phyloP scores from a whole-genome alignment of 2,113 vertebrate genomes.

The Saimiri boliviensis region DNA sequence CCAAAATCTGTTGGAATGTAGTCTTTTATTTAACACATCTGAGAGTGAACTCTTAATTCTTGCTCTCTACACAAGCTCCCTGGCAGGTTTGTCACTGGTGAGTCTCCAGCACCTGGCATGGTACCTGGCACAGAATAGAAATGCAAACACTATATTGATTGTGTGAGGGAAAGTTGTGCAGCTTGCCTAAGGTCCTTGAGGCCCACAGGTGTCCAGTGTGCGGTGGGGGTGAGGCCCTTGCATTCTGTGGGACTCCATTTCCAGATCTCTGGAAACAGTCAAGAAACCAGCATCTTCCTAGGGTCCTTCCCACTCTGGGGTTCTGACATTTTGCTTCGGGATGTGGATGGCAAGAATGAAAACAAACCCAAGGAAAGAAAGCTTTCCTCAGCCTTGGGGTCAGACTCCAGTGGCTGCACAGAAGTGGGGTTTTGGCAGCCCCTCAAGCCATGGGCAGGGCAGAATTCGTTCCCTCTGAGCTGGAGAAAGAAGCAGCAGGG shows the following conservation, averaged over 20 bases:
- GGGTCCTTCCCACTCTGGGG: not conserved
- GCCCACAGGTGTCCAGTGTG: not conserved
- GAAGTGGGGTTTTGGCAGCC: not conserved
- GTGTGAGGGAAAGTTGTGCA: not conserved
- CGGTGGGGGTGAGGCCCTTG: not conserved
- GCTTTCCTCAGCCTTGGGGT: not conserved
- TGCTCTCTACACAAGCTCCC: not conserved
- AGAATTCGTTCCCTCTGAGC: not conserved
- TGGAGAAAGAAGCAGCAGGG: not conserved
- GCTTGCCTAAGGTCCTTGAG: not conserved
- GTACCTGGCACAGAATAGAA: not conserved
- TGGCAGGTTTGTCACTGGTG: not conserved
- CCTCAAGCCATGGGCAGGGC: not conserved
- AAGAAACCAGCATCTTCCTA: not conserved
- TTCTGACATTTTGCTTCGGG: not conserved
- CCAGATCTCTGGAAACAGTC: not conserved
- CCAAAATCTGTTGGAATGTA: not conserved
- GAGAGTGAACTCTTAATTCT: not conserved
- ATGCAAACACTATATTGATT: not conserved
- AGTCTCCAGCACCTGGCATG: not conserved
- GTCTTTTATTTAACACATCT: not conserved
- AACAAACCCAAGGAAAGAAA: not conserved
- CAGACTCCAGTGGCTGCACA: not conserved
- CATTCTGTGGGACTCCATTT: not conserved
- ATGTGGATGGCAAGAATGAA: not conserved